phyloP scores from a whole-genome alignment of 1,140 invertebrate species.

The Dinothrombium tinctorium region DNA sequence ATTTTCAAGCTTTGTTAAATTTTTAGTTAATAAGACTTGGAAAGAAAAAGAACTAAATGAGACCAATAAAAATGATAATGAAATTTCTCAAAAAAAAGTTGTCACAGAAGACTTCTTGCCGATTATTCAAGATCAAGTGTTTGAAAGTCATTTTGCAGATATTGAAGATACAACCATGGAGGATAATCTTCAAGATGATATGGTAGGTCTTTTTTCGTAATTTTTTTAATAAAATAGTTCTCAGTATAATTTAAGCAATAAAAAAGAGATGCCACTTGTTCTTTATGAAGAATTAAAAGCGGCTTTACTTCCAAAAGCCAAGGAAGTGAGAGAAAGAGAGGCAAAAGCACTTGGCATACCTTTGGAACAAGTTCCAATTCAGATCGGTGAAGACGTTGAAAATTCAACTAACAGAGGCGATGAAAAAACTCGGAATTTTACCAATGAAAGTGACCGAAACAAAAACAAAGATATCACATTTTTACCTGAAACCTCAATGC shows the following conservation, averaged over 20 bases:
- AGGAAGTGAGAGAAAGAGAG: neutral
- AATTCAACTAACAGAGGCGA: no score
- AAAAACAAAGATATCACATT: no score
- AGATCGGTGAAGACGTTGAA: neutral
- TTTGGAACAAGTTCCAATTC: neutral
- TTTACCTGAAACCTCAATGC: no score
- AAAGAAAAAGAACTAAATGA: neutral
- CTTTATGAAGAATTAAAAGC: neutral
- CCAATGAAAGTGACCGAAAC: no score
- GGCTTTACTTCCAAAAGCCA: neutral
- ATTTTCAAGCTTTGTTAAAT: neutral
- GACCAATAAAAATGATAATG: neutral
- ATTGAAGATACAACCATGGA: neutral
- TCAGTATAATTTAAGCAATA: neutral
- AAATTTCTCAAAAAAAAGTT: neutral
- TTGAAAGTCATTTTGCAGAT: neutral
- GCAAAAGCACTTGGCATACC: neutral
- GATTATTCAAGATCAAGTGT: neutral
- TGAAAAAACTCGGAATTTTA: no score
- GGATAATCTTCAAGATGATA: neutral
- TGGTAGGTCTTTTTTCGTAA: neutral
- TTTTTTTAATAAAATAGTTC: neutral
- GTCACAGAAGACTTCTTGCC: neutral
- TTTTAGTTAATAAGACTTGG: neutral
- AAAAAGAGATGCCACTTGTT: neutral